Conservation (phyloP, 2,113 vertebrate species). For the Accipiter virgatus region DNA sequence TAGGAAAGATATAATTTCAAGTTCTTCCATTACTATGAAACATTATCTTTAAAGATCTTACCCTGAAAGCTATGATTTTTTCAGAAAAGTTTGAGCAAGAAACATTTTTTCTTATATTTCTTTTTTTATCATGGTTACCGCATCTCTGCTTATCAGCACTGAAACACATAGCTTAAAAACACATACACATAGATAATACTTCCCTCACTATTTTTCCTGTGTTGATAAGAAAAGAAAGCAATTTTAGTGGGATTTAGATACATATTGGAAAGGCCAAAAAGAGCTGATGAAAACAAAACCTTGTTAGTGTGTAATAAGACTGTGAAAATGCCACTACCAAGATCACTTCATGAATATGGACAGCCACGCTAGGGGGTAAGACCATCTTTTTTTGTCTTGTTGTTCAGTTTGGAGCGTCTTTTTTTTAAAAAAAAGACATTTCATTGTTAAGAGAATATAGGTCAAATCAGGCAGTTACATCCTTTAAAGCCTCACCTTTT, state of each 20-base stretch:
- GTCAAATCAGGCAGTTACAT: background rate
- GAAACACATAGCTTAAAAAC: conserved; percentile 42
- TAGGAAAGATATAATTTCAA: conserved; percentile 14
- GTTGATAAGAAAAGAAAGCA: conserved; percentile 19
- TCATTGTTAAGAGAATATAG: background rate
- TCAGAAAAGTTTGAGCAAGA: background rate
- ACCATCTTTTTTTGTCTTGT: background rate
- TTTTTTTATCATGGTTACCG: background rate
- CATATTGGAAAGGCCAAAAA: background rate
- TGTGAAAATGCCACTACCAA: background rate
- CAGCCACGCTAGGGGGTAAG: background rate
- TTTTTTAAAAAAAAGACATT: background rate
- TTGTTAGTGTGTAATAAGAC: background rate
- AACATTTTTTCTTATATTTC: conserved; percentile 11
- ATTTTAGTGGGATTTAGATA: conserved; percentile 15
- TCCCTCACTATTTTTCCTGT: background rate
- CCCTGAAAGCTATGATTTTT: background rate
- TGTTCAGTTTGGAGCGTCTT: background rate
- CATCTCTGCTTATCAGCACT: conserved; percentile 35
- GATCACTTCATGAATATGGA: background rate
- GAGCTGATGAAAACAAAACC: background rate
- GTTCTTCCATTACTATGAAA: conserved; percentile 15
- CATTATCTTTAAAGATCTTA: conserved; percentile 16
- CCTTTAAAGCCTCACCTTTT: background rate
- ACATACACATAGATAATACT: background rate